Base-by-base conservation (phyloP, 2,797 vertebrate species). In the Siniperca scherzeri region DNA sequence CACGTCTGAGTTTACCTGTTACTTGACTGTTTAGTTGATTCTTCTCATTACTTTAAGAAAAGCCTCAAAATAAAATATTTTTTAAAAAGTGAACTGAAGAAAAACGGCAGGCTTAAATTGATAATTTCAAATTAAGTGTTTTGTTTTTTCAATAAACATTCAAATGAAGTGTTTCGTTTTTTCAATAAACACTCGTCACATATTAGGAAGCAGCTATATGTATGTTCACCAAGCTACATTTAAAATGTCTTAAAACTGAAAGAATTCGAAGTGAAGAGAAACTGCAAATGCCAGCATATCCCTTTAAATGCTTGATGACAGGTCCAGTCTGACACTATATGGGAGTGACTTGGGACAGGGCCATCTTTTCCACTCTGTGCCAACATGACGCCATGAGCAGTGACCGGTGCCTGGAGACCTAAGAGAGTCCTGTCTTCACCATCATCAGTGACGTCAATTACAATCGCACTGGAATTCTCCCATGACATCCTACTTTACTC, bases 401-500 rank as follows among this genome's bases (percentile, higher is more conserved):
- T 27, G 62, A 42, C 53, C 0, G 1, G 27, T 44, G 78, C 27
- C 7, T 33, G 1, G 59, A 53, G 42, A 80, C 40, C 60, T 36
- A 40, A 73, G 56, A 80, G 46, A 72, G 70, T 71, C 56, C 40
- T 22, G 56, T 48, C 72, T 65, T 67, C 53, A 33, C 40, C 70
- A 27, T 82, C 71, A 52, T 36, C 53, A 36, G 46, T 89, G 80
- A 86, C 56, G 65, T 82, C 76, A 81, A 67, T 76, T 42, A 53
- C 68, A 42, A 61, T 61, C 22, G 0, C 65, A 38, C n/a, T 42
- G 44, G 14, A 70, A 30, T 50, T 57, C 48, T 70, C 40, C 57
- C 33, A 14, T 67, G 61, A 64, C 46, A 21, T 72, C 70, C 22
- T 8, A 7, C 36, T 36, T 36, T 36, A 36, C 62, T 16, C 44